A percentile compares a stretch with the other conserved stretches of the same genome.
Evolutionary conservation across 2,797 vertebrate genomes (phyloP).

Genomic region (Poeciliopsis presidionis): DNA sequence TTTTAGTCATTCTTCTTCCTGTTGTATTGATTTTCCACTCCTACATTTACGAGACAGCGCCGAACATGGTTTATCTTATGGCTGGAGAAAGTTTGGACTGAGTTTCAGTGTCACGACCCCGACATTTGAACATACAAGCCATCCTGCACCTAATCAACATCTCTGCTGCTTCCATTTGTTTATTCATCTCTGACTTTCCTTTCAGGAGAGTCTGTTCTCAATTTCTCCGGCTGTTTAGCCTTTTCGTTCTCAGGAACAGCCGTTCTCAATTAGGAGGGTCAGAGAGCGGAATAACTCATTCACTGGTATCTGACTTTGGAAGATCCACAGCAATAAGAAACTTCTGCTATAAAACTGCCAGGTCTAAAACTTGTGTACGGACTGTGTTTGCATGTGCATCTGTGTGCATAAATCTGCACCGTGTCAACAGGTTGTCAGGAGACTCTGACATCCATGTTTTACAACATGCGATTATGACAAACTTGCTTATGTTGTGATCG

Average conservation of each 20-base stretch:
- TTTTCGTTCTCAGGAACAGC: conserved; percentile 69
- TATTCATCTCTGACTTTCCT: conserved; percentile 44
- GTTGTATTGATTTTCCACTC: conserved; percentile 31
- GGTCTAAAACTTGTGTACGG: conserved; percentile 44
- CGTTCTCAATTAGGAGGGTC: conserved; percentile 82
- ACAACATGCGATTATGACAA: conserved; percentile 57
- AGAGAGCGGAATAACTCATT: conserved; percentile 75
- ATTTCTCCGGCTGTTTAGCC: conserved; percentile 43
- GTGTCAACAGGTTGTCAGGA: conserved; percentile 72
- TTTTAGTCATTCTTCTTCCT: conserved; percentile 9
- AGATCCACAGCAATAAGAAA: conserved; percentile 72
- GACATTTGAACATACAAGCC: conserved; percentile 46
- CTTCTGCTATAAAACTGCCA: conserved; percentile 46
- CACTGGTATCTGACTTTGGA: conserved; percentile 76
- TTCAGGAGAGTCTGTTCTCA: conserved; percentile 41
- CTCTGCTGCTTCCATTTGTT: conserved; percentile 42
- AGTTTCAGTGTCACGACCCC: conserved; percentile 45
- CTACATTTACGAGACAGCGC: conserved; percentile 24
- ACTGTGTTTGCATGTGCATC: conserved; percentile 24
- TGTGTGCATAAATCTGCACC: conserved; percentile 62
- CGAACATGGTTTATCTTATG: conserved; percentile 28
- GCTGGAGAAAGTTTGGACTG: conserved; percentile 22
- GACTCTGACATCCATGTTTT: conserved; percentile 63
- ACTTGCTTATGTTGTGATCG: conserved; percentile 44
- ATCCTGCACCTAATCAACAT: conserved; percentile 43